These are phyloP conservation scores for Carpatolechia fugitivella DNA, from an alignment of 2,888 invertebrate genomes.

Conservation along the genomic window DNA sequence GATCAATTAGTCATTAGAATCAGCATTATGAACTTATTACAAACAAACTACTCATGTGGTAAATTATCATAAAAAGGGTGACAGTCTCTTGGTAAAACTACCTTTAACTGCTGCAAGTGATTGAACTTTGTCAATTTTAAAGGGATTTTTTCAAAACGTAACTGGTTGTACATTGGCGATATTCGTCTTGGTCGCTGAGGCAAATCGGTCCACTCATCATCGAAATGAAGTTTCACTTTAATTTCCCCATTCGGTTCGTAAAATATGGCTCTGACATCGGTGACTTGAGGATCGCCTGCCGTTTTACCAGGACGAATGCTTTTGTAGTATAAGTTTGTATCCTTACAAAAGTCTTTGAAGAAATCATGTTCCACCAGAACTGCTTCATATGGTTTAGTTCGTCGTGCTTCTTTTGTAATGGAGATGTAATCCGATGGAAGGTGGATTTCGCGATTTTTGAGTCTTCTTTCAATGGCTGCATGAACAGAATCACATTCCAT, in stretches of 20 bases:
- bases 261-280: constrained; percentile 20
- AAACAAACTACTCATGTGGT: constrained; percentile 3
- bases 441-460: constrained; percentile 33
- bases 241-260: constrained; percentile 23
- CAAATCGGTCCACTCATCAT: constrained; percentile 18
- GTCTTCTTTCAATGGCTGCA: constrained; percentile 39
- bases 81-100: constrained; percentile 4
- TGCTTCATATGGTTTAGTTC: constrained; percentile 15
- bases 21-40: too few species aligned
- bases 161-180: too few species aligned
- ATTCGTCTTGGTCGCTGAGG: too few species aligned
- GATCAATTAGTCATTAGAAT: too few species aligned
- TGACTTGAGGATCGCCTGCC: constrained; percentile 23
- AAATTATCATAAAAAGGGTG: constrained; percentile 2
- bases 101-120: constrained; percentile 2
- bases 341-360: constrained; percentile 21
- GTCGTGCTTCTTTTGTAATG: constrained; percentile 20
- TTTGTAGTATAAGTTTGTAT: constrained; percentile 18
- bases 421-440: constrained; percentile 21
- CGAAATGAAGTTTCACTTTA: constrained; percentile 21
- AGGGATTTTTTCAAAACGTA: too few species aligned
- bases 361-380: constrained; percentile 16
- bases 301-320: constrained; percentile 22
- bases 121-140: not conserved
- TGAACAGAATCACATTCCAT: constrained; percentile 42